Evolutionary conservation across 1,140 invertebrate genomes (phyloP).

Genomic region (Bombus haemorrhoidalis): DNA sequence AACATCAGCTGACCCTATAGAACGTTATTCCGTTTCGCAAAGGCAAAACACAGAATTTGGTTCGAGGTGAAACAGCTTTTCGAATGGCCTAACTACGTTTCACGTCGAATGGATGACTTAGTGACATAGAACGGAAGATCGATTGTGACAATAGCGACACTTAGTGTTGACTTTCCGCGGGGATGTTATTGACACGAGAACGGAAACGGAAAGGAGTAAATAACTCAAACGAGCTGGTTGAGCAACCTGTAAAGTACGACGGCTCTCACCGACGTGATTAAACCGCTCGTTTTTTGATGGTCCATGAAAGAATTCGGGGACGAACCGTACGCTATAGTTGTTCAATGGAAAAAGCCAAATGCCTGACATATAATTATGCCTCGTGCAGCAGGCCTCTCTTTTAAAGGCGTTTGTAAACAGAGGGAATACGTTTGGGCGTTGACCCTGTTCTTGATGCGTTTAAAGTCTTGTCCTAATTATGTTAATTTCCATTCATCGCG

Average conservation of each 20-base stretch:
- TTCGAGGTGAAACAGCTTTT: not conserved
- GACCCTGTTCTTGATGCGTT: constrained; percentile 14
- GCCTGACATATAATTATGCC: not conserved
- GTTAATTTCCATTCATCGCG: not conserved
- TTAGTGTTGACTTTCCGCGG: not conserved
- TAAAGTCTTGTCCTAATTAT: constrained; percentile 2
- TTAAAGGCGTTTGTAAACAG: constrained; percentile 39
- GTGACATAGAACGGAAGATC: not conserved
- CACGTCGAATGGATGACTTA: not conserved
- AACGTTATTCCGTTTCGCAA: not conserved
- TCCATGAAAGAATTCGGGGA: not conserved
- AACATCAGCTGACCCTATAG: not conserved
- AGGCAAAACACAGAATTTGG: not conserved
- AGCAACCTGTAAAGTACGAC: not conserved
- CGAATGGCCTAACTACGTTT: not conserved
- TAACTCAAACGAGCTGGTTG: not conserved
- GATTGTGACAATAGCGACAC: constrained; percentile 7
- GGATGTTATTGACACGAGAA: constrained; percentile 21
- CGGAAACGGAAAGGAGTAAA: constrained; percentile 8
- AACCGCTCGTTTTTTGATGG: not conserved
- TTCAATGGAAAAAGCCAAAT: not conserved
- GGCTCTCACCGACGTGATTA: not conserved
- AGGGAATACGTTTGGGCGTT: constrained; percentile 15
- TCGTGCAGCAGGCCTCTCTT: not conserved
- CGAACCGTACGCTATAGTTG: not conserved